A percentile compares a stretch with the other conserved stretches of the same genome.
phyloP scores from a whole-genome alignment of 1,140 invertebrate species.

The Pogonomyrmex barbatus region DNA sequence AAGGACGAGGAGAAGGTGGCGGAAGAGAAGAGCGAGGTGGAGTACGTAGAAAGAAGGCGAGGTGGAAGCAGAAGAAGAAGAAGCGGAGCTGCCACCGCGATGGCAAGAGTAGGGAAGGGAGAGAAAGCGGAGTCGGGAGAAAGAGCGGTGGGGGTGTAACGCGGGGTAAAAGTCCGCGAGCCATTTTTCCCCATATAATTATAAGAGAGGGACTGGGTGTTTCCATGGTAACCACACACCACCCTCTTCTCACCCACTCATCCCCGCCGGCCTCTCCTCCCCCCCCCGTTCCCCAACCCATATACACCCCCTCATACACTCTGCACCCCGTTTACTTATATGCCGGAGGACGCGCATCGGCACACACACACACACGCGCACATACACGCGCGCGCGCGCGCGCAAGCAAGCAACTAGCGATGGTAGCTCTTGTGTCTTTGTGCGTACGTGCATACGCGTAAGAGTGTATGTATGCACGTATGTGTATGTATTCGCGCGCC shows the following conservation, averaged over 20 bases:
- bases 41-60: conserved; percentile 43
- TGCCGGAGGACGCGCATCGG: conserved; percentile 80
- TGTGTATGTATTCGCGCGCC: conserved; percentile 11
- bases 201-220: conserved; percentile 84
- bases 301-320: conserved; percentile 69
- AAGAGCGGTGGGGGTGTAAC: conserved; percentile 69
- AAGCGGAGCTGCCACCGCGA: conserved; percentile 65
- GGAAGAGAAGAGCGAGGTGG: conserved; percentile 31
- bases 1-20: not conserved
- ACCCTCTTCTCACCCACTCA: conserved; percentile 78
- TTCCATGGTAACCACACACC: conserved; percentile 84
- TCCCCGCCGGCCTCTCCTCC: conserved; percentile 28
- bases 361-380: conserved; percentile 66
- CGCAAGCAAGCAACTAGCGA: conserved; percentile 11
- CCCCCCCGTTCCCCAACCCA: conserved; percentile 37
- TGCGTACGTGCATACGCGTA: conserved; percentile 33
- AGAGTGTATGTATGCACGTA: not conserved
- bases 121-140: conserved; percentile 63
- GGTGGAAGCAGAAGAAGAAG: conserved; percentile 49
- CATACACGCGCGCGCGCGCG: conserved; percentile 19
- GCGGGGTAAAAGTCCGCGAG: conserved; percentile 78
- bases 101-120: conserved; percentile 66
- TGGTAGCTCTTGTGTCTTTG: conserved; percentile 47
- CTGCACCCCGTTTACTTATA: conserved; percentile 83
- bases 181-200: conserved; percentile 84